Percentiles rank a stretch among this genome's conserved stretches.
Evolutionary conservation across 2,113 vertebrate genomes (phyloP).

Genomic region (Holacanthus passer): DNA sequence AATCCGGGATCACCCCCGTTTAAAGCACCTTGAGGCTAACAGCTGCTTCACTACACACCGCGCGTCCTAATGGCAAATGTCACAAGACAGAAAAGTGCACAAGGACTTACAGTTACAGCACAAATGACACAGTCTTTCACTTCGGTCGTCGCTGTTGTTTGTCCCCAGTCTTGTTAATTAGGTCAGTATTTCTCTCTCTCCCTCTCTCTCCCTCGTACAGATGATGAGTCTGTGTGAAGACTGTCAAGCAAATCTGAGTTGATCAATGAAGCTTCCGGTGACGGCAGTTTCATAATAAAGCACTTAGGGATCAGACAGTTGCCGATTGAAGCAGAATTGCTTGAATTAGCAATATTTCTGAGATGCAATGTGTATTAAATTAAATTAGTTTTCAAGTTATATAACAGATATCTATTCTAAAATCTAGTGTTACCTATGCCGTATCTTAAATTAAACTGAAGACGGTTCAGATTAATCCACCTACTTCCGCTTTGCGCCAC

Average conservation of each 20-base stretch:
- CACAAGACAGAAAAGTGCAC: background rate
- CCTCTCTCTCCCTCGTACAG: conserved; percentile 28
- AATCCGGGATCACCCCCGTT: conserved; percentile 58
- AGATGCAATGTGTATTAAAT: fast-evolving
- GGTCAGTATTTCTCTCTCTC: conserved; percentile 50
- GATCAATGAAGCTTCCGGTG: conserved; percentile 32
- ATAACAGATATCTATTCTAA: fast-evolving
- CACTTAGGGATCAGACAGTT: fast-evolving
- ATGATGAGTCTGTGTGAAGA: conserved; percentile 53
- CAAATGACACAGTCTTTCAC: background rate
- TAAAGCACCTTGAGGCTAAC: conserved; percentile 70
- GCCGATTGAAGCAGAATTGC: fast-evolving
- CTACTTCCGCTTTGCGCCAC: conserved; percentile 55
- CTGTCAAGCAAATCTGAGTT: background rate
- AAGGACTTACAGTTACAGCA: conserved; percentile 32
- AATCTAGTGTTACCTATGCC: no score
- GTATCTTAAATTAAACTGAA: background rate
- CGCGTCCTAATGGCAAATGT: background rate
- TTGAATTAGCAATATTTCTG: fast-evolving
- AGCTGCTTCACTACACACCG: conserved; percentile 56
- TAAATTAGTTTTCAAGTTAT: fast-evolving
- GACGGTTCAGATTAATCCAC: background rate
- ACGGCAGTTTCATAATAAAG: conserved; percentile 55
- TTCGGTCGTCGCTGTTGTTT: conserved; percentile 20
- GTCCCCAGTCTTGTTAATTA: conserved; percentile 41